Evolutionary conservation across 2,888 invertebrate species (phyloP).

Genomic region (Zaprionus obscuricornis): DNA sequence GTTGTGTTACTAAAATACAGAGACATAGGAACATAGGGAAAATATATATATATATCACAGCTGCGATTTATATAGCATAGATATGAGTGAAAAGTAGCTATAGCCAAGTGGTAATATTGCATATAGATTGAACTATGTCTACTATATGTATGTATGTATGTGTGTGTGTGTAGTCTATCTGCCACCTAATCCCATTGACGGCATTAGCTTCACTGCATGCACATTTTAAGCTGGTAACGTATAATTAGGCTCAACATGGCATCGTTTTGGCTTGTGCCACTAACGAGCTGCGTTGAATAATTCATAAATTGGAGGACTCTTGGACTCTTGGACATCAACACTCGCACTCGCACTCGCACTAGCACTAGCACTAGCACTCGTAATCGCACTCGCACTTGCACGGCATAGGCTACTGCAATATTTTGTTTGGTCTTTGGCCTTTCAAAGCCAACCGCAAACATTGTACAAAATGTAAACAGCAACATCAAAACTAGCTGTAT

Average conservation of each 20-base stretch:
- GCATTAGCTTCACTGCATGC: neutral
- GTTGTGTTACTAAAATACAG: slow-evolving; percentile 33
- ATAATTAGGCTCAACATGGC: slow-evolving; percentile 59
- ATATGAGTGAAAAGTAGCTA: no score
- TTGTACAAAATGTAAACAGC: slow-evolving; percentile 57
- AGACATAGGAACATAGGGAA: neutral
- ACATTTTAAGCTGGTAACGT: slow-evolving; percentile 43
- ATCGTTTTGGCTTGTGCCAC: slow-evolving; percentile 43
- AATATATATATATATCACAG: no score
- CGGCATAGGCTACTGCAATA: neutral
- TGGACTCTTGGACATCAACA: slow-evolving; percentile 7
- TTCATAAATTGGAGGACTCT: slow-evolving; percentile 59
- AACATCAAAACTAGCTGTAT: slow-evolving; percentile 18
- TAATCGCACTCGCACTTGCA: neutral
- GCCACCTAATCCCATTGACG: neutral
- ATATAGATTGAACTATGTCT: no score
- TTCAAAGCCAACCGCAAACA: slow-evolving; percentile 61
- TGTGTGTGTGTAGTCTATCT: neutral
- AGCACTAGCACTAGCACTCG: no score
- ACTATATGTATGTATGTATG: no score
- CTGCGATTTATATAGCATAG: no score
- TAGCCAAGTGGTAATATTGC: no score
- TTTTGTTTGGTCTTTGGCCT: slow-evolving; percentile 20
- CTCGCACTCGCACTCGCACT: slow-evolving; percentile 7
- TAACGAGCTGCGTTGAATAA: slow-evolving; percentile 64